These are phyloP conservation scores for Pocillopora damicornis DNA, from an alignment of 64 coral and sea anemone genomes.

Conservation along the genomic window DNA sequence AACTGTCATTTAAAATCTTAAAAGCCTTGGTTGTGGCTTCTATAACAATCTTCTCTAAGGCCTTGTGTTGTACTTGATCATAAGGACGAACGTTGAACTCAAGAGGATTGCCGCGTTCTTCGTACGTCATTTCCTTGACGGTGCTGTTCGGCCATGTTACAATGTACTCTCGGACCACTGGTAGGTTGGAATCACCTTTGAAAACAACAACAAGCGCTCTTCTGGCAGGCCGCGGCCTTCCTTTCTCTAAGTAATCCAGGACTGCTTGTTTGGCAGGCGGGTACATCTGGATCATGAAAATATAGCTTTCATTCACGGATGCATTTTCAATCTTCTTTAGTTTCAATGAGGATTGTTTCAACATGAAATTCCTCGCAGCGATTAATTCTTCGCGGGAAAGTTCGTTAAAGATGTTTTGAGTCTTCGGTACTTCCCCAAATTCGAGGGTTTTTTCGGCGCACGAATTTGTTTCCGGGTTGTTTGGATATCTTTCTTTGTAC, in stretches of 20 bases:
- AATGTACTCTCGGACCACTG: slow-evolving; percentile 64
- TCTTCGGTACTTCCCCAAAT: slow-evolving; percentile 26
- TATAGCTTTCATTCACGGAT: slow-evolving; percentile 41
- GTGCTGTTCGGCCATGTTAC: slow-evolving; percentile 32
- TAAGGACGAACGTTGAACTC: slow-evolving; percentile 66
- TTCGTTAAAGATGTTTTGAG: slow-evolving; percentile 67
- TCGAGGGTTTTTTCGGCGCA: background rate
- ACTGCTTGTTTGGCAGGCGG: slow-evolving; percentile 52
- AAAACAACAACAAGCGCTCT: slow-evolving; percentile 65
- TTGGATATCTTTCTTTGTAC: slow-evolving; percentile 27
- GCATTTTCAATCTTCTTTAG: slow-evolving; percentile 62
- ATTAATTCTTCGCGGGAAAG: slow-evolving; percentile 57
- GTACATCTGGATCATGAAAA: slow-evolving; percentile 58
- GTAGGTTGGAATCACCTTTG: slow-evolving; percentile 38
- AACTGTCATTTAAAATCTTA: slow-evolving; percentile 47
- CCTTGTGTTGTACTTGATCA: slow-evolving; percentile 20
- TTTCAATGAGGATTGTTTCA: slow-evolving; percentile 44
- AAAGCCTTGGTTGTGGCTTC: slow-evolving; percentile 27
- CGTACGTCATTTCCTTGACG: background rate
- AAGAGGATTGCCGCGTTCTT: slow-evolving; percentile 35
- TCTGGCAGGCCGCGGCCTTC: slow-evolving; percentile 34
- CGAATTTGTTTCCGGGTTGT: background rate
- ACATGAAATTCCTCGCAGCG: slow-evolving; percentile 70
- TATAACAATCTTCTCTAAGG: slow-evolving; percentile 24
- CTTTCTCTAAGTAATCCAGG: slow-evolving; percentile 46